Base-by-base conservation (phyloP, 2,888 invertebrate species). In the Coelogynopora nodosa region DNA sequence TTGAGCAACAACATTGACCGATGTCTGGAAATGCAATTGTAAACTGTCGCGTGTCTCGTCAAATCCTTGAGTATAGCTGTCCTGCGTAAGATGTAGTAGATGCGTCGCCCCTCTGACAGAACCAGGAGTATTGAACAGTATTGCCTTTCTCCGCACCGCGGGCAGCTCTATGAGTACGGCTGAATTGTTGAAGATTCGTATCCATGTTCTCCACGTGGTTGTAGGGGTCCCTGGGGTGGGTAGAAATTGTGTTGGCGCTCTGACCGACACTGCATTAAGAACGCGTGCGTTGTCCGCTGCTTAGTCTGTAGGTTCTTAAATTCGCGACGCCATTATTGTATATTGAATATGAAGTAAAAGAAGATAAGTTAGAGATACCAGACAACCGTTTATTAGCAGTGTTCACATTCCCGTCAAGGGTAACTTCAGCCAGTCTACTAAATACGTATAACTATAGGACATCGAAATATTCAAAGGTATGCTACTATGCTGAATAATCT, bases 1-100 rank as follows among this genome's bases (percentile, higher is more conserved):
- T 81, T 85, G 80, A 2, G 85, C 85, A 1, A 85, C 74, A 10
- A 74, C 30, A 30, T 85, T 85, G 67, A 29, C 27, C n/a, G 67
- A 67, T 85, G 85, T 28, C 27, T 82, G 67, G 74, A 85, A 74
- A 27, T 85, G 74, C 23, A 10, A 26, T 74, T 74, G 74, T 10
- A 74, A 23, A 26, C 74, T 74, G 74, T 5, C 27, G 18, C 5
- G 18, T 10, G 74, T n/a, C 74, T 74, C 74, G 74, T 23, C 74
- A 26, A n/a, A 74, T 10, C 23, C 23, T n/a, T n/a, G 74, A 74
- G 5, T 74, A 74, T 74, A 10, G 23, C 74, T 74, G 74, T 74
- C 23, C 23, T 74, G 74, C 2, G 18, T 26, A n/a, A n/a, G n/a
- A n/a, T n/a, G n/a, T n/a, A n/a, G n/a, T n/a, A n/a, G n/a, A n/a